Percentiles rank a stretch among this genome's conserved stretches.
These are phyloP conservation scores for Balaeniceps rex DNA, from an alignment of 2,113 vertebrate species.

Conservation along the genomic window DNA sequence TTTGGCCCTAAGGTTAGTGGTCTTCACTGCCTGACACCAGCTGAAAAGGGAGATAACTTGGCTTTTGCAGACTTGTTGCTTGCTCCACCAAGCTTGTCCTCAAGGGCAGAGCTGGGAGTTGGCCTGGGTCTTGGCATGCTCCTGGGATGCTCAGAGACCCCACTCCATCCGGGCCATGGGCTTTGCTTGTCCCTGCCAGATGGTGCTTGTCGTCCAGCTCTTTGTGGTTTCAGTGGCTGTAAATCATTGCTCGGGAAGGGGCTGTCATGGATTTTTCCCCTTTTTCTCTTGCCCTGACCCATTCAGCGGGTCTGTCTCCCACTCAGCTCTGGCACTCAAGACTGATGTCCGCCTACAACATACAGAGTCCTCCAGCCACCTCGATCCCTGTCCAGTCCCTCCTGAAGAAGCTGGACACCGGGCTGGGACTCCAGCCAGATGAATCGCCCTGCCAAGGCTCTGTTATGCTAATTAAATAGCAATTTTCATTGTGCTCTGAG, in stretches of 20 bases:
- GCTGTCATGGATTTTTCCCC: neutral
- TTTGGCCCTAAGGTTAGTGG: neutral
- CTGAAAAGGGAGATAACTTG: neutral
- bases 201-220: neutral
- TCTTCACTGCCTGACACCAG: neutral
- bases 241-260: neutral
- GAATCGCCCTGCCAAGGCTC: neutral
- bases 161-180: fast-evolving
- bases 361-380: neutral
- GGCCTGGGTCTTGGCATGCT: neutral
- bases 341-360: neutral
- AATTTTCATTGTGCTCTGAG: neutral
- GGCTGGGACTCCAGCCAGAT: neutral
- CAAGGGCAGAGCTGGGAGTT: neutral
- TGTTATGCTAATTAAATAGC: neutral
- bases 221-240: fast-evolving
- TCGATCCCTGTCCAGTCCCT: neutral
- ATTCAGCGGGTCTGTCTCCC: neutral
- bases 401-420: neutral
- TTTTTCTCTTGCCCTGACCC: neutral
- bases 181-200: neutral
- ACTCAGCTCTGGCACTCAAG: neutral
- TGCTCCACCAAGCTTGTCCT: neutral
- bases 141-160: neutral
- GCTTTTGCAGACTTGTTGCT: neutral